Conservation (phyloP, 2,888 invertebrate species). For the Rhingia campestris region DNA sequence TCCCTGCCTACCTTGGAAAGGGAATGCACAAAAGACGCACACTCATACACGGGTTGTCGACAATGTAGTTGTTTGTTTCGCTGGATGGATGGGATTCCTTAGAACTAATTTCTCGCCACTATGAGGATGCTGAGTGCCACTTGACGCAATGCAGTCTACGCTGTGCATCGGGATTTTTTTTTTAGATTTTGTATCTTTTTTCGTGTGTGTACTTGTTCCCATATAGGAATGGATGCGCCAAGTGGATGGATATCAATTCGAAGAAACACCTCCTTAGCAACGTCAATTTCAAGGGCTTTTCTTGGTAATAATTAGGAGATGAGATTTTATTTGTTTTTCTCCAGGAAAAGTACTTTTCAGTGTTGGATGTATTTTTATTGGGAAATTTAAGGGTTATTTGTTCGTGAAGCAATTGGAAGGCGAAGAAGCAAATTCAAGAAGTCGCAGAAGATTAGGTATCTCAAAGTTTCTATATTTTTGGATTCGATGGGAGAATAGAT, state of each 20-base stretch:
- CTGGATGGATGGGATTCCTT: constrained; percentile 46
- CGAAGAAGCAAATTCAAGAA: not conserved
- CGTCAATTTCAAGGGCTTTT: constrained; percentile 82
- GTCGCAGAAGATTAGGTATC: not conserved
- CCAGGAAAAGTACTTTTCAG: not conserved
- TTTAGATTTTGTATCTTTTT: constrained; percentile 22
- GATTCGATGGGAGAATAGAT: too few relatives aligned
- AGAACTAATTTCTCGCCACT: constrained; percentile 58
- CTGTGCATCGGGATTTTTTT: constrained; percentile 32
- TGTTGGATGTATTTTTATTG: not conserved
- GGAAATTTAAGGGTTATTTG: not conserved
- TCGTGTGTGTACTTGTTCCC: constrained; percentile 6
- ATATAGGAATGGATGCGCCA: constrained; percentile 37
- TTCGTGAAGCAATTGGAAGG: too few relatives aligned
- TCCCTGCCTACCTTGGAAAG: constrained; percentile 6
- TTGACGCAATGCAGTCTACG: constrained; percentile 53
- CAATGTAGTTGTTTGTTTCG: constrained; percentile 8
- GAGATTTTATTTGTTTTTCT: constrained; percentile 74
- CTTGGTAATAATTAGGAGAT: constrained; percentile 82
- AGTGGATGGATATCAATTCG: constrained; percentile 66
- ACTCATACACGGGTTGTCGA: constrained; percentile 1
- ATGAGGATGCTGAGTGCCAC: constrained; percentile 54
- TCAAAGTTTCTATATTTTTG: not conserved
- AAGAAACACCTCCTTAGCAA: constrained; percentile 72
- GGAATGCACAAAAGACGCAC: constrained; percentile 30